Evolutionary conservation across 2,888 invertebrate genomes (phyloP).

Genomic region (Romanomermis culicivorax): DNA sequence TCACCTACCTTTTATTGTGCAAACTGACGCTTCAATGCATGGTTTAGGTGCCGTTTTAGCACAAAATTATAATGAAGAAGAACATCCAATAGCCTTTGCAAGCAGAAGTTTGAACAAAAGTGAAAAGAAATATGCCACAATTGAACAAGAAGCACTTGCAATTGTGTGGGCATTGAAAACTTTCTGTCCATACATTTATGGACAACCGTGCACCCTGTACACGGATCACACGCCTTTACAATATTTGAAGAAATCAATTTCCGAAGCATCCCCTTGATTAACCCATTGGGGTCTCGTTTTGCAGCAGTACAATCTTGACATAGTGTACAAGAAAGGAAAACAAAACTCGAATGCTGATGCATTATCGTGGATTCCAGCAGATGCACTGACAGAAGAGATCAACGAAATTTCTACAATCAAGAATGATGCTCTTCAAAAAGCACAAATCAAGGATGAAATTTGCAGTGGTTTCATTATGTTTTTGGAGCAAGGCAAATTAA

Average conservation of each 20-base stretch:
- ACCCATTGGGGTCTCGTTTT: constrained; percentile 31
- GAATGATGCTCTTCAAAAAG: no score
- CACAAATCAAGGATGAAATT: neutral
- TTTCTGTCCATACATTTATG: constrained; percentile 30
- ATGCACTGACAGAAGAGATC: no score
- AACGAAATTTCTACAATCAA: no score
- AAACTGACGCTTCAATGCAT: constrained; percentile 19
- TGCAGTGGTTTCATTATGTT: neutral
- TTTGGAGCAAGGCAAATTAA: neutral
- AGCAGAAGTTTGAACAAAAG: constrained; percentile 14
- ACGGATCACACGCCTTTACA: constrained; percentile 33
- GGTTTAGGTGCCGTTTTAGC: constrained; percentile 20
- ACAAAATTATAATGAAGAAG: constrained; percentile 13
- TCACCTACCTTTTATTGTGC: constrained; percentile 16
- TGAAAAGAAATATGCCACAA: no score
- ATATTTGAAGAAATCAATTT: constrained; percentile 32
- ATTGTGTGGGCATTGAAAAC: constrained; percentile 28
- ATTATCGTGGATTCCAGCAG: constrained; percentile 21
- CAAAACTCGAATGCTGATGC: constrained; percentile 28
- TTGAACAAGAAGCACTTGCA: no score
- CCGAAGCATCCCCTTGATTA: constrained; percentile 30
- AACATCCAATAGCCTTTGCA: constrained; percentile 15
- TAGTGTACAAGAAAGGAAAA: neutral
- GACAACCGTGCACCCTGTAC: constrained; percentile 21
- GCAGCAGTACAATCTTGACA: constrained; percentile 24